A percentile compares a stretch with the other conserved stretches of the same genome.
phyloP scores from a whole-genome alignment of 2,888 invertebrate species.

The Chamaedrilus cognettii region DNA sequence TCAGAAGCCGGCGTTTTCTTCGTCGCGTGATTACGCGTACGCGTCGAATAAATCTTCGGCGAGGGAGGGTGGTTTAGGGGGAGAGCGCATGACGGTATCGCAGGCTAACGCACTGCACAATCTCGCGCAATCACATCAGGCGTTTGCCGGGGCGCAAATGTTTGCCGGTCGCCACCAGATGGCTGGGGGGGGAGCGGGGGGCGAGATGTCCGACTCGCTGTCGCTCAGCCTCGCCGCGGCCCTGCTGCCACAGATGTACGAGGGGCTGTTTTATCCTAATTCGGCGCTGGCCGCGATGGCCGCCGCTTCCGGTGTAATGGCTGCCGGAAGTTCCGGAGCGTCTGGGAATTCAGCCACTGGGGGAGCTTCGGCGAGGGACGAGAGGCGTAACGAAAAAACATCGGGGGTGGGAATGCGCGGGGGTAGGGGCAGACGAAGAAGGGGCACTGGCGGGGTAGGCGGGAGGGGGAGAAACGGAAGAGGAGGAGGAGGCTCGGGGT shows the following conservation, averaged over 20 bases:
- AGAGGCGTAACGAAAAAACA: too few species aligned
- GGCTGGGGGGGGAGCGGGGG: constrained; percentile 11
- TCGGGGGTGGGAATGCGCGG: constrained; percentile 22
- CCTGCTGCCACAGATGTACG: constrained; percentile 37
- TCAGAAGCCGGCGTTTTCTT: not conserved
- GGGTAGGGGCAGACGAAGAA: constrained; percentile 26
- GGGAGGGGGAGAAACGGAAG: constrained; percentile 7
- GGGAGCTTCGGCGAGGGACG: too few species aligned
- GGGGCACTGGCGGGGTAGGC: constrained; percentile 2
- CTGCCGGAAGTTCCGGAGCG: too few species aligned
- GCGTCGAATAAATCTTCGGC: not conserved
- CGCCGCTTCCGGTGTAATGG: constrained; percentile 13
- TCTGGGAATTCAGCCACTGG: too few species aligned
- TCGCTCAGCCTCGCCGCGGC: constrained; percentile 27
- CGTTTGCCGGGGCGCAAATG: constrained; percentile 18
- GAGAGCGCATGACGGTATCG: constrained; percentile 2
- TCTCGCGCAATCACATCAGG: constrained; percentile 27
- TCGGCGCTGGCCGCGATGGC: constrained; percentile 20
- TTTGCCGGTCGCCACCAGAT: constrained; percentile 10
- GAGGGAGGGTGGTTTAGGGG: too few species aligned
- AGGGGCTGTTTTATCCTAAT: constrained; percentile 33
- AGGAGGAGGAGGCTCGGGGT: constrained; percentile 2
- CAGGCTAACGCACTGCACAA: constrained; percentile 22
- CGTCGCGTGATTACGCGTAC: not conserved
- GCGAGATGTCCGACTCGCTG: constrained; percentile 15